phyloP scores from a whole-genome alignment of 2,113 vertebrate species.

The Ammodytes marinus region DNA sequence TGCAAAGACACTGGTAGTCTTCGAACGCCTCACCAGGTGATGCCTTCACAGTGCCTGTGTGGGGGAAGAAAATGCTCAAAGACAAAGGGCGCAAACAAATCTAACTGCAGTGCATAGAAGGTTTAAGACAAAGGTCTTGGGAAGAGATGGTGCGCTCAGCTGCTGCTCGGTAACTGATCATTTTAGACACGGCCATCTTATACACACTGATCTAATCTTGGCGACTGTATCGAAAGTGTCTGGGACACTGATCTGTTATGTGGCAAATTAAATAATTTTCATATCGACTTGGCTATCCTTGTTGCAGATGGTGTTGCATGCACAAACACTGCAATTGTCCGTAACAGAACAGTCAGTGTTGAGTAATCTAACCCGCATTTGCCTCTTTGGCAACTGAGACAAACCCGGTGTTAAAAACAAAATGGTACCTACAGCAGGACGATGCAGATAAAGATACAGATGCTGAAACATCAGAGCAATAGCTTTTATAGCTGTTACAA shows the following conservation, averaged over 20 bases:
- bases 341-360: constrained; percentile 26
- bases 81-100: constrained; percentile 55
- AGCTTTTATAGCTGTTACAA: constrained; percentile 47
- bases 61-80: constrained; percentile 34
- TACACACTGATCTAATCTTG: constrained; percentile 14
- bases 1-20: constrained; percentile 51
- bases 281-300: neutral
- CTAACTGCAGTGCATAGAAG: constrained; percentile 82
- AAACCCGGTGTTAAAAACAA: constrained; percentile 41
- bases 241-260: neutral
- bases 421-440: constrained; percentile 26
- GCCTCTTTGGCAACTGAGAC: constrained; percentile 9
- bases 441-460: constrained; percentile 21
- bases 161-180: constrained; percentile 12
- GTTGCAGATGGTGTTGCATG: constrained; percentile 17
- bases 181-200: neutral
- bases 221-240: neutral
- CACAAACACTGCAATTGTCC: constrained; percentile 10
- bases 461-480: constrained; percentile 34
- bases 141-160: constrained; percentile 39
- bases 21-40: constrained; percentile 29
- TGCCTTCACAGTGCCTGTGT: constrained; percentile 43
- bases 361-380: constrained; percentile 3
- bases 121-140: constrained; percentile 49
- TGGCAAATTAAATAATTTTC: neutral